A percentile compares a stretch with the other conserved stretches of the same genome.
These are phyloP conservation scores for Psococerastis gibbosa DNA, from an alignment of 2,888 invertebrate species.

Conservation along the genomic window DNA sequence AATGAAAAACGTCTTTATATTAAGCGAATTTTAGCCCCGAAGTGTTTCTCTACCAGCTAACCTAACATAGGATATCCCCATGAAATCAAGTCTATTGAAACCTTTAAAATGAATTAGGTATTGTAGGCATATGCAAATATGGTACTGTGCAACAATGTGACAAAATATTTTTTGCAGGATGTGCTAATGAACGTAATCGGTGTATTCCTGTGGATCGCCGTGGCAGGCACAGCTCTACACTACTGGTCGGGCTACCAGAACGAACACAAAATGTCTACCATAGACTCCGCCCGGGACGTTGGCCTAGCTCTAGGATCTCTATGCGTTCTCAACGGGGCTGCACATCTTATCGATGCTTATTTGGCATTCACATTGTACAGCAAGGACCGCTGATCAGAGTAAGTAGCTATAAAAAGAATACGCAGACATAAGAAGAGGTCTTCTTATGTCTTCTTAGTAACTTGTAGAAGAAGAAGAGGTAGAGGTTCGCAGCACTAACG, in stretches of 20 bases:
- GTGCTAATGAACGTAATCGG: constrained; percentile 77
- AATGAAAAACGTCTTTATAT: too few relatives aligned
- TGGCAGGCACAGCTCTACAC: constrained; percentile 69
- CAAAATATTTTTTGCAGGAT: constrained; percentile 58
- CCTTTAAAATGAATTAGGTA: too few relatives aligned
- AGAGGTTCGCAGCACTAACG: too few relatives aligned
- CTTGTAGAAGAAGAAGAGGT: too few relatives aligned
- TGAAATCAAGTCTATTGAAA: too few relatives aligned
- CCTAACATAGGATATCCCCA: too few relatives aligned
- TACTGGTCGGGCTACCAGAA: constrained; percentile 77
- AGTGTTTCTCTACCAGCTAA: too few relatives aligned
- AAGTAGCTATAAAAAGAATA: constrained; percentile 11
- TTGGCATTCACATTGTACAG: constrained; percentile 54
- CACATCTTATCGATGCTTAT: constrained; percentile 62
- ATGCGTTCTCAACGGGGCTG: constrained; percentile 59
- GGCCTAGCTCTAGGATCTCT: constrained; percentile 65
- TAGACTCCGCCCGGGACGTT: constrained; percentile 57
- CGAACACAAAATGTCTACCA: constrained; percentile 54
- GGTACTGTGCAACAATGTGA: too few relatives aligned
- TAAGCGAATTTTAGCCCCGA: too few relatives aligned
- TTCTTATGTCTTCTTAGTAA: too few relatives aligned
- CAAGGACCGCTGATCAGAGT: constrained; percentile 41
- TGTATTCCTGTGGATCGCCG: constrained; percentile 65
- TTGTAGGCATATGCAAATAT: too few relatives aligned
- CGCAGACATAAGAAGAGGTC: background rate